These are phyloP conservation scores for Hypercompe scribonia DNA, from an alignment of 2,888 invertebrate genomes.

Conservation along the genomic window DNA sequence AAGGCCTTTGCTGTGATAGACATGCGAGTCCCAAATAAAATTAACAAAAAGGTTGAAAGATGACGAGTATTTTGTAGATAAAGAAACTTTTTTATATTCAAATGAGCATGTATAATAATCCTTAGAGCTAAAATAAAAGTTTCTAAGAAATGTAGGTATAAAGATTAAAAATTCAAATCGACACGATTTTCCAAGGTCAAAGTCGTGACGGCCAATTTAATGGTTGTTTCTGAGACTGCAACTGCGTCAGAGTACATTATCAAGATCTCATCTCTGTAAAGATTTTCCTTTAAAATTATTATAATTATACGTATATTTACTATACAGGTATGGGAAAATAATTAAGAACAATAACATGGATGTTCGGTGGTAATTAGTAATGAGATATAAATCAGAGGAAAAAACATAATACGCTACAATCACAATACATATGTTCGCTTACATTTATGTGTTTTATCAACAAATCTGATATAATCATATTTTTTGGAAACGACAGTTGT, in stretches of 20 bases:
- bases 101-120: not conserved
- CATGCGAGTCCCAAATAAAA: not conserved
- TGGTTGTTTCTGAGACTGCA: conserved; percentile 30
- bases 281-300: conserved; percentile 23
- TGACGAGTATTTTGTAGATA: not conserved
- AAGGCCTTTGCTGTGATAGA: too few relatives aligned
- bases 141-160: conserved; percentile 6
- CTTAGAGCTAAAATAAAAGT: not conserved
- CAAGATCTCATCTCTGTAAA: conserved; percentile 20
- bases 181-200: conserved; percentile 41
- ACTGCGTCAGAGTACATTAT: conserved; percentile 22
- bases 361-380: not conserved
- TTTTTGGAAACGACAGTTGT: too few relatives aligned
- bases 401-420: not conserved
- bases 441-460: not conserved
- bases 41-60: not conserved
- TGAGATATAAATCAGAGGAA: not conserved
- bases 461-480: not conserved
- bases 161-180: not conserved
- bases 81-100: not conserved
- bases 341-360: not conserved
- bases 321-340: not conserved
- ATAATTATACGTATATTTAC: conserved; percentile 10
- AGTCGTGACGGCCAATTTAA: conserved; percentile 41
- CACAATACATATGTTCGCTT: not conserved